These are phyloP conservation scores for Helicoverpa armigera DNA, from an alignment of 1,140 invertebrate genomes.

Conservation along the genomic window DNA sequence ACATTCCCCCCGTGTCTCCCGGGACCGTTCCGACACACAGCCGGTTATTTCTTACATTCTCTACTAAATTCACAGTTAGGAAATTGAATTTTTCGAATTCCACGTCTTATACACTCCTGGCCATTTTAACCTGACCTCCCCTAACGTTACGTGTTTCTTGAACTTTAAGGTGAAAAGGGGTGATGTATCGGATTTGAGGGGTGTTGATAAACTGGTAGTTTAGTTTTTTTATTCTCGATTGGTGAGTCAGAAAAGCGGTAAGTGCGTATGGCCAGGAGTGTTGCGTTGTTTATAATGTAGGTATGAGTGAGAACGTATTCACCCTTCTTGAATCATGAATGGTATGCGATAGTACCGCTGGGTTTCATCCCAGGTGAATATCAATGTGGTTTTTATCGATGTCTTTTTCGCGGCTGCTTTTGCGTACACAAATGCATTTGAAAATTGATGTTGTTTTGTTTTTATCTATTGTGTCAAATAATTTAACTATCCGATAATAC, in stretches of 20 bases:
- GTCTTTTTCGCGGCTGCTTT: neutral
- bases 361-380: conserved; percentile 13
- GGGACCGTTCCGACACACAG: conserved; percentile 67
- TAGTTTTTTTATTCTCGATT: conserved; percentile 61
- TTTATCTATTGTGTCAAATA: too few relatives aligned
- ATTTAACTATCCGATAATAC: too few relatives aligned
- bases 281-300: conserved; percentile 46
- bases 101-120: conserved; percentile 60
- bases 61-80: conserved; percentile 79
- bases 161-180: conserved; percentile 22
- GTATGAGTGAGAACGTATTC: conserved; percentile 42
- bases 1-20: conserved; percentile 72
- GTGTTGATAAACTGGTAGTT: conserved; percentile 56
- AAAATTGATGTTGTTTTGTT: too few relatives aligned
- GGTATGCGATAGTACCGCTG: neutral
- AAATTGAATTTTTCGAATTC: conserved; percentile 84
- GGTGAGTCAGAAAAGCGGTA: conserved; percentile 47
- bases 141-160: conserved; percentile 13
- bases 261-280: conserved; percentile 57
- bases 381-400: neutral
- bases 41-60: conserved; percentile 80
- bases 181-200: conserved; percentile 48
- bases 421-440: too few relatives aligned
- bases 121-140: conserved; percentile 61
- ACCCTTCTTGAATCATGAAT: conserved; percentile 25